Evolutionary conservation across 2,888 invertebrate genomes (phyloP).

Genomic region (Drosophila nr. perissopoda): DNA sequence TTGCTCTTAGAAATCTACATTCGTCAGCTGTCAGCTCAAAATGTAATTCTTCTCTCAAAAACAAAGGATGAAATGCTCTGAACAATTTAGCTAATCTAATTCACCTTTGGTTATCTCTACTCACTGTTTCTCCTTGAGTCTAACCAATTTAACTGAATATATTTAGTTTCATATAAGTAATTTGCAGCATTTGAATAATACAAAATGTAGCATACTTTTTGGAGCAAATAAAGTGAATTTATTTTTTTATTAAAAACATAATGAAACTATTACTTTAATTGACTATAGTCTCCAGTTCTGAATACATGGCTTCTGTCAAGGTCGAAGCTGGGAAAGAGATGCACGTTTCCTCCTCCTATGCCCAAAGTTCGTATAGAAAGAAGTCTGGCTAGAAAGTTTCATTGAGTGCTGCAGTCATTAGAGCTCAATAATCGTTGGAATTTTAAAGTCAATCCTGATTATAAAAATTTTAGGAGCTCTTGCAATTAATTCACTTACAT

Average conservation of each 20-base stretch:
- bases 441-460: neutral
- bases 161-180: neutral
- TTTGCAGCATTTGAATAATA: no score
- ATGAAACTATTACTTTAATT: neutral
- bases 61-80: neutral
- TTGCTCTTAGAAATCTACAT: neutral
- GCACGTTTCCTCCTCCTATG: neutral
- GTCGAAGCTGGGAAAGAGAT: fast-evolving
- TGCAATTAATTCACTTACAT: neutral
- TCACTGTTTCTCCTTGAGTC: neutral
- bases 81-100: neutral
- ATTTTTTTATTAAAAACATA: fast-evolving
- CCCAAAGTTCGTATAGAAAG: neutral
- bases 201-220: constrained; percentile 17
- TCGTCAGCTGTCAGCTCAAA: neutral
- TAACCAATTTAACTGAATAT: neutral
- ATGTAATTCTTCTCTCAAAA: neutral
- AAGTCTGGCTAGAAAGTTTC: neutral
- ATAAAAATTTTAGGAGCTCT: fast-evolving
- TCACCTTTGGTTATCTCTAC: neutral
- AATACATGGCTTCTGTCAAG: neutral
- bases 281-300: neutral
- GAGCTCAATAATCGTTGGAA: neutral
- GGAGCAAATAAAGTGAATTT: neutral
- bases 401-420: neutral